Conservation (phyloP, 2,113 vertebrate genomes). For the Nestor notabilis region DNA sequence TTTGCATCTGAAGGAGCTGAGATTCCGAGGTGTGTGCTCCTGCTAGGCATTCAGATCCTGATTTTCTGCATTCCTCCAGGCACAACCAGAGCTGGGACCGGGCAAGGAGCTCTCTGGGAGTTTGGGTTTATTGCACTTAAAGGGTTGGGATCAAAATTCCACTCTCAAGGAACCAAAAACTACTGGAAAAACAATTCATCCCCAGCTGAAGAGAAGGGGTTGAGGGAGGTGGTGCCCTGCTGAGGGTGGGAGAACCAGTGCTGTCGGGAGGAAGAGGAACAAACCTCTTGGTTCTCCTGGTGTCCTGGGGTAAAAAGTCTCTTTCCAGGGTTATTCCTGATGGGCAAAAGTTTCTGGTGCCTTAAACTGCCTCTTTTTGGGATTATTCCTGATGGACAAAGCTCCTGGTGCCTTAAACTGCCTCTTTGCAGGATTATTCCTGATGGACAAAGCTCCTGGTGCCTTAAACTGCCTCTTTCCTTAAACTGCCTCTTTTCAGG, state of each 20-base stretch:
- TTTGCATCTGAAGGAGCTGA: neutral
- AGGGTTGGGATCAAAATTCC: neutral
- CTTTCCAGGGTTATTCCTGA: neutral
- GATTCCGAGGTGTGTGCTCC: neutral
- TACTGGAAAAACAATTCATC: neutral
- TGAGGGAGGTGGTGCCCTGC: neutral
- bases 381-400: neutral
- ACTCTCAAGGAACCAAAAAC: neutral
- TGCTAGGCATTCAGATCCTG: neutral
- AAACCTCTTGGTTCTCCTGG: neutral
- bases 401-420: neutral
- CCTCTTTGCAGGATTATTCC: neutral
- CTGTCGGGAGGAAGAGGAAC: too few relatives aligned
- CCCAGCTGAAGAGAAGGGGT: neutral
- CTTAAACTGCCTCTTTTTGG: neutral
- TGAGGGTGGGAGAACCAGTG: too few relatives aligned
- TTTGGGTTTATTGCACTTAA: neutral
- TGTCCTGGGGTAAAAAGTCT: neutral
- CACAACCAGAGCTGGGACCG: rapidly evolving
- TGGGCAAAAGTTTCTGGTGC: neutral
- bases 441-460: neutral
- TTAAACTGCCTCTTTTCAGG: neutral
- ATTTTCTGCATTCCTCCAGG: slow-evolving; percentile 1
- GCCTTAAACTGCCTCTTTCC: neutral
- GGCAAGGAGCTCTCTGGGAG: rapidly evolving